Conservation (phyloP, 2,797 vertebrate genomes). For the Borostomias antarcticus region DNA sequence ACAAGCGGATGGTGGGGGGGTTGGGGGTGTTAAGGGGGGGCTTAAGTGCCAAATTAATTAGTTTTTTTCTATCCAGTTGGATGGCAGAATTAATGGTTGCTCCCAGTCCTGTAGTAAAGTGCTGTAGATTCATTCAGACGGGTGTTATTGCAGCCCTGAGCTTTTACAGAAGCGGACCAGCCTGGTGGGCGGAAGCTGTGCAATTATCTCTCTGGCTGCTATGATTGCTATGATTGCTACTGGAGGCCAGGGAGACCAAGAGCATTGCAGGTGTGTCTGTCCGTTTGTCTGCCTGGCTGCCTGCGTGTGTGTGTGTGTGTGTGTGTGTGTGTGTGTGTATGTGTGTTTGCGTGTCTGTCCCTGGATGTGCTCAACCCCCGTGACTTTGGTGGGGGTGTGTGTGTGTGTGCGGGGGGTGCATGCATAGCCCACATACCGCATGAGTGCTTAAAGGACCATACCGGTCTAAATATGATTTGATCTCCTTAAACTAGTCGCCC, state of each 20-base stretch:
- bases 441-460: neutral
- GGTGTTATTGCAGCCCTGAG: constrained; percentile 76
- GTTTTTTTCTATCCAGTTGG: constrained; percentile 88
- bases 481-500: no score
- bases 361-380: constrained; percentile 13
- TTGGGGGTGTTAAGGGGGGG: constrained; percentile 32
- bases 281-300: constrained; percentile 11
- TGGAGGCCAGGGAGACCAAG: constrained; percentile 61
- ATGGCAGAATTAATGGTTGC: constrained; percentile 85
- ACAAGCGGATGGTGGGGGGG: constrained; percentile 37
- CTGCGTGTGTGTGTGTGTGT: neutral
- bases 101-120: constrained; percentile 88
- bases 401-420: neutral
- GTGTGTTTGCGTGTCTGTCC: constrained; percentile 28
- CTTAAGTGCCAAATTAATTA: constrained; percentile 89
- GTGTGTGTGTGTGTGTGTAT: neutral
- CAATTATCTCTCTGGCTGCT: constrained; percentile 77
- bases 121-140: constrained; percentile 86
- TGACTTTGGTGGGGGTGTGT: no score
- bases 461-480: no score
- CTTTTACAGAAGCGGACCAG: constrained; percentile 55
- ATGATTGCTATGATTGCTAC: constrained; percentile 71
- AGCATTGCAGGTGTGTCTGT: constrained; percentile 60
- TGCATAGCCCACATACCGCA: neutral
- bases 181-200: constrained; percentile 66